Evolutionary conservation across 2,797 vertebrate genomes (phyloP).

Genomic region (Orestias chungarensis): DNA sequence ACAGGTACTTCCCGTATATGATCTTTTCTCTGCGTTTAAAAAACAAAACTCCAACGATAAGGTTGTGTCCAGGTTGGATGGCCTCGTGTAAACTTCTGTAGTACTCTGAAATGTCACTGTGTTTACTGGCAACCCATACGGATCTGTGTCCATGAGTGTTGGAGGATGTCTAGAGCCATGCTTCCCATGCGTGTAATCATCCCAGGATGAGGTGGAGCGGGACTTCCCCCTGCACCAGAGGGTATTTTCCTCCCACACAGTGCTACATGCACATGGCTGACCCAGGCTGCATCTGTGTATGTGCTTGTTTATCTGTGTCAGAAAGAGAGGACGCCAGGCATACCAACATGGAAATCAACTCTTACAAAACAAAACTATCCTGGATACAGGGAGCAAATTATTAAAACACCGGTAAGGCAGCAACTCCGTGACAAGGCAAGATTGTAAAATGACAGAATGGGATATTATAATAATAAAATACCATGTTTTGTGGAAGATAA

Average conservation of each 20-base stretch:
- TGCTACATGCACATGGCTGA: slow-evolving; percentile 75
- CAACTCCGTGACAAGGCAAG: slow-evolving; percentile 6
- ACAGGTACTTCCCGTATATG: slow-evolving; percentile 22
- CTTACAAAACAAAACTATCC: slow-evolving; percentile 2
- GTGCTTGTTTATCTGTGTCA: slow-evolving; percentile 33
- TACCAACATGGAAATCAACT: slow-evolving; percentile 16
- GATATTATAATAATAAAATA: background rate
- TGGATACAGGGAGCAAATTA: slow-evolving; percentile 9
- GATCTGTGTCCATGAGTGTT: slow-evolving; percentile 42
- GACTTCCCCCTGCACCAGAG: slow-evolving; percentile 79
- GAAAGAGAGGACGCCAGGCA: slow-evolving; percentile 15
- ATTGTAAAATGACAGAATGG: background rate
- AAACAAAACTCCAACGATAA: slow-evolving; percentile 55
- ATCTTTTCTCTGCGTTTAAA: slow-evolving; percentile 47
- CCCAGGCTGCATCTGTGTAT: slow-evolving; percentile 52
- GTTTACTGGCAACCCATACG: slow-evolving; percentile 49
- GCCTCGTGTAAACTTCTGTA: slow-evolving; percentile 42
- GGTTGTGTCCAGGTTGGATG: slow-evolving; percentile 61
- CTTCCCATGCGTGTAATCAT: slow-evolving; percentile 80
- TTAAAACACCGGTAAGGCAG: slow-evolving; percentile 18
- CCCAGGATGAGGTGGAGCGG: slow-evolving; percentile 79
- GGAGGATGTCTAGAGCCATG: slow-evolving; percentile 73
- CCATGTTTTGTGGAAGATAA: background rate
- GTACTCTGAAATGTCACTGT: slow-evolving; percentile 29
- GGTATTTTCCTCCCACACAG: slow-evolving; percentile 80